Percentiles rank a stretch among this genome's conserved stretches.
Evolutionary conservation across 2,888 invertebrate genomes (phyloP).

Genomic region (Macrosoma leucophasiata): DNA sequence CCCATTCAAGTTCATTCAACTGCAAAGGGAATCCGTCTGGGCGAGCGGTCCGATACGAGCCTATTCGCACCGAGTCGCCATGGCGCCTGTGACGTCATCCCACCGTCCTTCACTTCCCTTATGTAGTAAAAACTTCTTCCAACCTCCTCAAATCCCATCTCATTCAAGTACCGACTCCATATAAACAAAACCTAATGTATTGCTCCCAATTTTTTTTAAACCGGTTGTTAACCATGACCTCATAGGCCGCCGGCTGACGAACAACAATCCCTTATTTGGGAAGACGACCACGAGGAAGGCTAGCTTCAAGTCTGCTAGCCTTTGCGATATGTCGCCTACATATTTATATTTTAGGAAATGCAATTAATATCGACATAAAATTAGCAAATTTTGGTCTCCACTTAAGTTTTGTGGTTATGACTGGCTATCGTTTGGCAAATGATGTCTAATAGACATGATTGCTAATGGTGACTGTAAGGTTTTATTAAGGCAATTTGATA

Average conservation of each 20-base stretch:
- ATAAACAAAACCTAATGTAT: too few species aligned
- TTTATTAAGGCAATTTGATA: too few species aligned
- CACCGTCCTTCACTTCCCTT: conserved; percentile 32
- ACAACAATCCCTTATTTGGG: conserved; percentile 44
- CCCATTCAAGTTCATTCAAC: conserved; percentile 17
- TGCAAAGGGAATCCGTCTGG: conserved; percentile 42
- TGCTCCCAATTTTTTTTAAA: not conserved
- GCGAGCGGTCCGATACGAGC: conserved; percentile 47
- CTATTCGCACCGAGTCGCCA: conserved; percentile 48
- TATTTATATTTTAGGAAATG: conserved; percentile 7
- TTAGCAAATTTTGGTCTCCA: too few species aligned
- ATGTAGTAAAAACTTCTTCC: too few species aligned
- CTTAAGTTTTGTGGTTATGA: too few species aligned
- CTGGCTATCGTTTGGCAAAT: too few species aligned
- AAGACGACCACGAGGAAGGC: conserved; percentile 57
- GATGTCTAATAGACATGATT: too few species aligned
- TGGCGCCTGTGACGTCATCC: conserved; percentile 61
- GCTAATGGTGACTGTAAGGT: too few species aligned
- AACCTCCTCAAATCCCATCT: too few species aligned
- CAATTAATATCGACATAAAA: too few species aligned
- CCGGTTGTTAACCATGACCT: conserved; percentile 34
- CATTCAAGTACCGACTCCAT: too few species aligned
- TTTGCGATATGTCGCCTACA: conserved; percentile 70
- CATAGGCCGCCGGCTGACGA: conserved; percentile 45
- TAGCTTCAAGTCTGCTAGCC: conserved; percentile 45